Conservation (phyloP, 2,888 invertebrate genomes). For the Athetis lepigone region DNA sequence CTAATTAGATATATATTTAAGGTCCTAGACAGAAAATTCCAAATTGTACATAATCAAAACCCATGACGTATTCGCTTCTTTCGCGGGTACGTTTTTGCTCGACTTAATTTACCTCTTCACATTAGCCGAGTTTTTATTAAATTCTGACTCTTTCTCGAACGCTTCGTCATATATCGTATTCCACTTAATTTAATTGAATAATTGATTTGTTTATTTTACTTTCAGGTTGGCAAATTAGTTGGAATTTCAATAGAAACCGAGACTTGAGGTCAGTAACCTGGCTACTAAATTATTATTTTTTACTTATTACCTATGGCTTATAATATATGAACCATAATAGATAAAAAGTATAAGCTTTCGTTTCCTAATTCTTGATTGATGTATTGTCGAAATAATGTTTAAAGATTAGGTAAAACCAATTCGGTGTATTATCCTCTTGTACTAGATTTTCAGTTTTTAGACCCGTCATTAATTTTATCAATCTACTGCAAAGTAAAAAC, state of each 20-base stretch:
- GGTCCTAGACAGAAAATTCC: not conserved
- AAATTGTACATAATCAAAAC: not conserved
- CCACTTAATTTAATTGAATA: constrained; percentile 17
- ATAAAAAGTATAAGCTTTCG: constrained; percentile 15
- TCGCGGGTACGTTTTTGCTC: too few species aligned
- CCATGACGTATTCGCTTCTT: not conserved
- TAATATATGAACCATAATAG: too few species aligned
- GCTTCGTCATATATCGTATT: constrained; percentile 4
- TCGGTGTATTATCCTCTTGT: not conserved
- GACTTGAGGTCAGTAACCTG: constrained; percentile 23
- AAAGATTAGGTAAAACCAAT: constrained; percentile 8
- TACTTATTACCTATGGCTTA: constrained; percentile 4
- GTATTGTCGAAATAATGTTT: not conserved
- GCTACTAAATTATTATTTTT: constrained; percentile 5
- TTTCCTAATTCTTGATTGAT: not conserved
- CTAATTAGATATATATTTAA: not conserved
- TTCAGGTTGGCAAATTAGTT: not conserved
- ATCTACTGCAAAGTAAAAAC: not conserved
- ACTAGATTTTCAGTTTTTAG: not conserved
- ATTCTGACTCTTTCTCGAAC: constrained; percentile 1
- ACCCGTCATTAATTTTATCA: not conserved
- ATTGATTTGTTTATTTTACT: constrained; percentile 5
- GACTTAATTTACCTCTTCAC: too few species aligned
- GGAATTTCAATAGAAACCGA: constrained; percentile 8
- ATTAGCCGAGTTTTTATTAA: not conserved